Base-by-base conservation (phyloP, 35 echinoderm and acorn worm genomes). In the Amphiura filiformis region DNA sequence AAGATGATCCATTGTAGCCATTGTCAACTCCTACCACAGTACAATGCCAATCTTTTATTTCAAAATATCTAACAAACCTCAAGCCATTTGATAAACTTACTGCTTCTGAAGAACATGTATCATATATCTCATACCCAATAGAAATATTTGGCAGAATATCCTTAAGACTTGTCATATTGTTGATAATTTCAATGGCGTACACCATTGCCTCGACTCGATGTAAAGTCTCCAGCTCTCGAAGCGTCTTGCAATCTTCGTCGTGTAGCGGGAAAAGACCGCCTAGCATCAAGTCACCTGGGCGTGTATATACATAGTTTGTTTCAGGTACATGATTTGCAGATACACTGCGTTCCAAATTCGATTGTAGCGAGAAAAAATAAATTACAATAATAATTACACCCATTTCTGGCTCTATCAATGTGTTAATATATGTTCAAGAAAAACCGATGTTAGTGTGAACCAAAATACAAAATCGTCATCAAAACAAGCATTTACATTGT, bases 201-300 rank as follows among this genome's bases (percentile, higher is more conserved):
- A 84, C 92, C 82, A 93, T 90, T 11, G 92, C 87, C 38, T 93
- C 92, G 5, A 93, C 39, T 0, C 87, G 87, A 39, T 89, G 82
- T 26, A 93, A 35, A 5, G 87, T 79, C 37, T 89, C 87, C 28
- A 83, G 13, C 40, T 93, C 87, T 42, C 87, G 87, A 13, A 90
- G 85, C n/a, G 35, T 38, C 14, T 38, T 11, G 64, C 87, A 86
- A 4, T 39, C 39, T 32, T 86, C 44, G 26, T 85, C 75, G 36
- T 89, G 87, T 26, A 93, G 18, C 20, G 88, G 82, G 5, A 86
- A 65, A 22, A 93, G 80, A 13, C 87, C 92, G 17, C 92, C 92
- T 0, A 93, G 33, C 11, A 89, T 76, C 18, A 89, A 40, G 38
- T 93, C 92, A 22, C 92, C 92, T 35, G 81, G 32, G 31, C 80